phyloP scores from a whole-genome alignment of 2,113 vertebrate species.

The Embiotoca jacksoni region DNA sequence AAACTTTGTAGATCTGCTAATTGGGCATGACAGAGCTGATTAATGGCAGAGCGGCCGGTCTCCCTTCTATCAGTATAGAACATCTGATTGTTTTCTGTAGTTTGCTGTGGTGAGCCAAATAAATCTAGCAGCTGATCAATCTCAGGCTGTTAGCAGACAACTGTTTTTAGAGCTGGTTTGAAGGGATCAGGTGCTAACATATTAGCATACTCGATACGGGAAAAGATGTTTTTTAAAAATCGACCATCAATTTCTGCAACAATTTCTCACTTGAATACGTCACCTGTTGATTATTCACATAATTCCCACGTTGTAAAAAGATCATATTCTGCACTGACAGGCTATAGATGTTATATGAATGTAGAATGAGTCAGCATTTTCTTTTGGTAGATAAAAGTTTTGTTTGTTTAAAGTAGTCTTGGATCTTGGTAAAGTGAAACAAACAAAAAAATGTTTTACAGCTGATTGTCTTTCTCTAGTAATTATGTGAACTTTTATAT shows the following conservation, averaged over 20 bases:
- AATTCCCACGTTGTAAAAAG: not conserved
- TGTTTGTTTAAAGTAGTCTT: too few species aligned
- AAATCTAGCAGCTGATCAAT: constrained; percentile 62
- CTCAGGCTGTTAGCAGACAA: constrained; percentile 21
- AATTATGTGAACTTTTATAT: too few species aligned
- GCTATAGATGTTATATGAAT: not conserved
- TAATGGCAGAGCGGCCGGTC: constrained; percentile 45
- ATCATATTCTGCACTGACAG: not conserved
- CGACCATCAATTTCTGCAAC: not conserved
- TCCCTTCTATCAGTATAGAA: constrained; percentile 51
- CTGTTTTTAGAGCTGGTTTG: constrained; percentile 4
- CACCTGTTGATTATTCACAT: not conserved
- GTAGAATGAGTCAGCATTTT: not conserved
- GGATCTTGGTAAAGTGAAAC: too few species aligned
- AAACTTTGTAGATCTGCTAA: constrained; percentile 72
- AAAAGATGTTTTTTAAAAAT: constrained; percentile 1
- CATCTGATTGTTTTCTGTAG: constrained; percentile 60
- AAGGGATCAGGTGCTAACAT: constrained; percentile 17
- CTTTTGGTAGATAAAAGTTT: not conserved
- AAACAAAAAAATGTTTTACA: too few species aligned
- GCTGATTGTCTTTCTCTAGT: too few species aligned
- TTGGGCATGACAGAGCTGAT: constrained; percentile 55
- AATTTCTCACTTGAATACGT: not conserved
- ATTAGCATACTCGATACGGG: not conserved
- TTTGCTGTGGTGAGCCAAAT: constrained; percentile 44